Conservation (phyloP, 2,113 vertebrate species). For the Urocynchramus pylzowi region DNA sequence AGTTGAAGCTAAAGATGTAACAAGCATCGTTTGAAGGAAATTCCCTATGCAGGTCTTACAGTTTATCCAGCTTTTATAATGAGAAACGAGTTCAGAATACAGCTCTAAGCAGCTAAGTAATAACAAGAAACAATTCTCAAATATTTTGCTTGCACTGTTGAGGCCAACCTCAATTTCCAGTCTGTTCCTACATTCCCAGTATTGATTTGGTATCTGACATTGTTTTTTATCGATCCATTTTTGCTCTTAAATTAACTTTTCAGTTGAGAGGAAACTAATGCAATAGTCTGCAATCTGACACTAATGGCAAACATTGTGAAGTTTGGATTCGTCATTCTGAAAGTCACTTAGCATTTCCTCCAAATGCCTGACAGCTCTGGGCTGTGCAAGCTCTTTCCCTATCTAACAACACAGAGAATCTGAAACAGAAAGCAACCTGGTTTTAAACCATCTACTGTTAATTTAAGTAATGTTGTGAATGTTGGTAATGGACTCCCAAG, state of each 20-base stretch:
- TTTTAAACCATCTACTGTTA: neutral
- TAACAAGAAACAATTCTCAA: neutral
- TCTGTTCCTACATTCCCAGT: neutral
- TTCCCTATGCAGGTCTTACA: neutral
- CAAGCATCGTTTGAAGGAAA: neutral
- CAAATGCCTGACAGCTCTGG: neutral
- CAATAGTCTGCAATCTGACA: neutral
- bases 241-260: constrained; percentile 21
- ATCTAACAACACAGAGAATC: neutral
- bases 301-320: neutral
- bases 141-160: neutral
- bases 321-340: neutral
- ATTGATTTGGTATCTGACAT: neutral
- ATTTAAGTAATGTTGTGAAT: neutral
- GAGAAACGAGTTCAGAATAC: neutral
- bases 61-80: neutral
- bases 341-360: neutral
- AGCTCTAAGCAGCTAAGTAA: neutral
- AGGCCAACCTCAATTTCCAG: neutral
- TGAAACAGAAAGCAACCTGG: neutral
- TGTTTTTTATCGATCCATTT: neutral
- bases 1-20: neutral
- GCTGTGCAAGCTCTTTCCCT: neutral
- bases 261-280: neutral
- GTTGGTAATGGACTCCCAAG: neutral